Evolutionary conservation across 2,888 invertebrate species (phyloP).

Genomic region (Ichneumoninae sp.): DNA sequence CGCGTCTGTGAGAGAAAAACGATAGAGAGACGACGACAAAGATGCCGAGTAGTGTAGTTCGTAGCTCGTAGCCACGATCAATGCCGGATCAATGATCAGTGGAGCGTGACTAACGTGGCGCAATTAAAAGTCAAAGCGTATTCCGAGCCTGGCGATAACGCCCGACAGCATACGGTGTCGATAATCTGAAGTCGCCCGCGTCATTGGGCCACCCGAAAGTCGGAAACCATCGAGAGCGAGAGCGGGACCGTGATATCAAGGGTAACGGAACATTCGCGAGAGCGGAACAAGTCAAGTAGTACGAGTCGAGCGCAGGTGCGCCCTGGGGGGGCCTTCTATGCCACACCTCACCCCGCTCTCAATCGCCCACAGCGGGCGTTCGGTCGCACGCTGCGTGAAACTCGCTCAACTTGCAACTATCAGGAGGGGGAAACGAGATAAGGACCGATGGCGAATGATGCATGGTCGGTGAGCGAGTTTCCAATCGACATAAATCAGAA

Average conservation of each 20-base stretch:
- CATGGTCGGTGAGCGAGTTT: conserved; percentile 64
- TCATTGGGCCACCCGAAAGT: conserved; percentile 47
- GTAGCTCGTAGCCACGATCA: not conserved
- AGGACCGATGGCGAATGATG: conserved; percentile 62
- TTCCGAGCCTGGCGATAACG: conserved; percentile 42
- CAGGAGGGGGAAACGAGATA: conserved; percentile 62
- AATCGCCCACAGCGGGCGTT: conserved; percentile 19
- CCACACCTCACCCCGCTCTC: conserved; percentile 33
- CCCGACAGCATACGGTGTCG: conserved; percentile 51
- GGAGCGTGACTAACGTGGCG: conserved; percentile 15
- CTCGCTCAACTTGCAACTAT: conserved; percentile 61
- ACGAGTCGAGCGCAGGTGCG: conserved; percentile 47
- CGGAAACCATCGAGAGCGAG: conserved; percentile 49
- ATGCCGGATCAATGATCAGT: conserved; percentile 13
- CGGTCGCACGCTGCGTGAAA: not conserved
- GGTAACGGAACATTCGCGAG: conserved; percentile 8
- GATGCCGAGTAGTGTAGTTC: not conserved
- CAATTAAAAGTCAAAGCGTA: conserved; percentile 51
- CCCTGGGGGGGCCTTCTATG: conserved; percentile 36
- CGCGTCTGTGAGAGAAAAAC: not conserved
- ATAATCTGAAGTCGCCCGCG: conserved; percentile 45
- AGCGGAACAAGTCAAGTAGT: conserved; percentile 20
- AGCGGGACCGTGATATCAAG: conserved; percentile 26
- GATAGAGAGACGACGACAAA: not conserved
- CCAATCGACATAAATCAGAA: conserved; percentile 64